Evolutionary conservation across 2,888 invertebrate species (phyloP), one percentile per base, ranked within the genome.

Genomic region (Endotricha flammealis): DNA sequence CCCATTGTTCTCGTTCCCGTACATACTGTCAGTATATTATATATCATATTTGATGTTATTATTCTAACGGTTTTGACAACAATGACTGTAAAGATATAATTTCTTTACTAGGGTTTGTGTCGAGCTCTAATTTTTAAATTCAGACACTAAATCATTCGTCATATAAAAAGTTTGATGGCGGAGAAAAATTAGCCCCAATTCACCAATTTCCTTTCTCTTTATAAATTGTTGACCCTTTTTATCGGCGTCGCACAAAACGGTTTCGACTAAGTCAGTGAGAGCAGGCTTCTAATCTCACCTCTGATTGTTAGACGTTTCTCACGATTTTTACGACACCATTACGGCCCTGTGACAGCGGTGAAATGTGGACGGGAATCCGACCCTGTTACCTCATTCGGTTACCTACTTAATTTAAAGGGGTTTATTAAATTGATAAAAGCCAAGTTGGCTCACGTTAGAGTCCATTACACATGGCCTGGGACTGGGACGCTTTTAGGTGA

Each of bases 191-290:
- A 39, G 36, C 47, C 38, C 31, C 36, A 29, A 38, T 43, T 44
- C 42, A 12, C 12, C 23, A 11, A 35, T 35, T 47, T 57, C 47
- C 46, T 53, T 53, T 51, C 47, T 57, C 60, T 63, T 65, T 65
- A 62, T 70, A 69, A 73, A 73, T 66, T 65, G 69, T 69, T 69
- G 67, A 66, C 70, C 69, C 63, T 68, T 69, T 72, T 76, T 76
- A 71, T 70, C 63, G 64, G 46, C 53, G 62, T 55, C 48, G 50
- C 45, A 41, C 46, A 53, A 46, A 56, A 56, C 55, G 50, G 51
- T 63, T 59, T 53, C 48, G 41, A 17, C 11, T 13, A 17, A 29
- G 25, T 32, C 8, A 20, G 20, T n/a, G n/a, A 54, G 51, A 55
- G 52, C 42, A 55, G 50, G 55, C 53, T 53, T 69, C 71, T 78